A percentile compares a stretch with the other conserved stretches of the same genome.
phyloP scores from a whole-genome alignment of 2,797 vertebrate species.

The Pipistrellus pipistrellus region DNA sequence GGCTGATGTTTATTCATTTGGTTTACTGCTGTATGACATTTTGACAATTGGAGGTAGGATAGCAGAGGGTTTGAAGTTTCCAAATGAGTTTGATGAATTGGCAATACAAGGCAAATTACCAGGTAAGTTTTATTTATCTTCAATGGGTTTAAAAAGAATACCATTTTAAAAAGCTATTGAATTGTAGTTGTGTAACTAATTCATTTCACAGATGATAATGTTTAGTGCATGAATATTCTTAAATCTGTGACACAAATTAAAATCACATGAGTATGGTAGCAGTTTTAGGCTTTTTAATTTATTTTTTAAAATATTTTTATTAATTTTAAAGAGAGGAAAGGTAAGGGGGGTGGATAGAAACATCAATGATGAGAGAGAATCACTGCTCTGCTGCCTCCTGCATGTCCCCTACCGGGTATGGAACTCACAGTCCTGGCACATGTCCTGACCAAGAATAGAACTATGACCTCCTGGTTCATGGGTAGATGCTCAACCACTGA shows the following conservation, averaged over 20 bases:
- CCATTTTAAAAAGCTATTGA: not conserved
- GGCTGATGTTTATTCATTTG: constrained; percentile 98
- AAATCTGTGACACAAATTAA: constrained; percentile 29
- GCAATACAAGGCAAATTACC: constrained; percentile 96
- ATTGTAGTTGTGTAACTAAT: not conserved
- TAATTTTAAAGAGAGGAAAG: no score
- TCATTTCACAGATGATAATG: not conserved
- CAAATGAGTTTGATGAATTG: constrained; percentile 98
- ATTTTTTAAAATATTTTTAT: no score
- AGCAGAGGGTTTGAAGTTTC: constrained; percentile 97
- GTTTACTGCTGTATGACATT: constrained; percentile 97
- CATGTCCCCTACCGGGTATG: no score
- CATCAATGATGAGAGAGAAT: no score
- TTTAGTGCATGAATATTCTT: not conserved
- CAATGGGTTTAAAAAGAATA: not conserved
- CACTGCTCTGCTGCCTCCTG: no score
- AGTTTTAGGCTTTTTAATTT: not conserved
- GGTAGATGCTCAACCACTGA: no score
- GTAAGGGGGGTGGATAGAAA: no score
- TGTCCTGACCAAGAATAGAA: no score
- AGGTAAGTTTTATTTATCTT: constrained; percentile 88
- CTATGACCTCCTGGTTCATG: no score
- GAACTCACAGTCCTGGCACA: no score
- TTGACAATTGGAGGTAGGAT: constrained; percentile 96
- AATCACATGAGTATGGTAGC: not conserved